A percentile compares a stretch with the other conserved stretches of the same genome.
Conservation (phyloP, 2,888 invertebrate species). For the Penaeus monodon region DNA sequence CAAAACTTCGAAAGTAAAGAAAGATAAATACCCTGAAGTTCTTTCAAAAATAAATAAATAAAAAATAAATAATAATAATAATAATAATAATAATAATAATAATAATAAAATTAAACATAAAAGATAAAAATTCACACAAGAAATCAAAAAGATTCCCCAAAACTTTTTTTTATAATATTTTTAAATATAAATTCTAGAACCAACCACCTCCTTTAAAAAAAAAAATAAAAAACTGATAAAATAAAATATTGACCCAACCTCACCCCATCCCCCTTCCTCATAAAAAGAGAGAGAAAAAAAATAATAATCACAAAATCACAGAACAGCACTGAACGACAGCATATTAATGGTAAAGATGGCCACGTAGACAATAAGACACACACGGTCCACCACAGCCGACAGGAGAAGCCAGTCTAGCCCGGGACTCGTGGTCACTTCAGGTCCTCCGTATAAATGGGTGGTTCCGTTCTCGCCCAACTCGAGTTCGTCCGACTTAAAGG, state of each 20-base stretch:
- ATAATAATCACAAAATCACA: background rate
- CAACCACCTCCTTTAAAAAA: too few species aligned
- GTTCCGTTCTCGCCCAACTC: constrained; percentile 41
- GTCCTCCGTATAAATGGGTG: constrained; percentile 14
- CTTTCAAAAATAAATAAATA: too few species aligned
- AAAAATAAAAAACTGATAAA: background rate
- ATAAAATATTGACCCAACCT: too few species aligned
- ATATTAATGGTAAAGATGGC: constrained; percentile 51
- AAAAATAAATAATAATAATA: too few species aligned
- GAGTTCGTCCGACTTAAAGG: constrained; percentile 52
- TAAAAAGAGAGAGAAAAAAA: background rate
- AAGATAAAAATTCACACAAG: too few species aligned
- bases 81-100: too few species aligned
- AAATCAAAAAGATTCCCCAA: too few species aligned
- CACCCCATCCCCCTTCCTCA: background rate
- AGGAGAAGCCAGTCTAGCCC: constrained; percentile 57
- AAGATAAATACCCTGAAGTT: too few species aligned
- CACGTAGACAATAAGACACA: constrained; percentile 52
- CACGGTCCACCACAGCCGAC: constrained; percentile 51
- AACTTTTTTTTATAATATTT: too few species aligned
- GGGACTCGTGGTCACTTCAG: constrained; percentile 1
- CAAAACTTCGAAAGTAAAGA: too few species aligned
- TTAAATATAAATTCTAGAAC: too few species aligned
- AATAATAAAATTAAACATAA: too few species aligned
- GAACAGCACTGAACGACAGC: constrained; percentile 34